Percentiles rank a stretch among this genome's conserved stretches.
phyloP scores from a whole-genome alignment of 1,140 invertebrate species.

The Zaprionus gabonicus region DNA sequence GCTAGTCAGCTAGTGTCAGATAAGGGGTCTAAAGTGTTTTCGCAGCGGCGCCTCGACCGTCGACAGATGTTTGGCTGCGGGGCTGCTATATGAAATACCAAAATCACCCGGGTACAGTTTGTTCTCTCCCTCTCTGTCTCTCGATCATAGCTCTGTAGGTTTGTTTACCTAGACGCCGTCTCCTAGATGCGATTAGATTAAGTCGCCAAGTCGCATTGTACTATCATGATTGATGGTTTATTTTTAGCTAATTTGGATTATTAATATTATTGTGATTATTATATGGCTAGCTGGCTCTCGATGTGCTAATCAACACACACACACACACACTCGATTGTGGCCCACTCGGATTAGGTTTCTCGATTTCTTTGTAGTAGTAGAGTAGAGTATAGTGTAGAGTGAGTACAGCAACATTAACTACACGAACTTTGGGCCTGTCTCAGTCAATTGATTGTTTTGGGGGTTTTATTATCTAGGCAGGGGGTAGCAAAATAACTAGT shows the following conservation, averaged over 20 bases:
- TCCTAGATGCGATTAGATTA: slow-evolving; percentile 73
- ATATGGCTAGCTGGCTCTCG: slow-evolving; percentile 39
- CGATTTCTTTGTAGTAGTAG: slow-evolving; percentile 7
- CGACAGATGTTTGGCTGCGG: slow-evolving; percentile 2
- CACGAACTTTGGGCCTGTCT: slow-evolving; percentile 46
- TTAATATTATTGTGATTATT: slow-evolving; percentile 63
- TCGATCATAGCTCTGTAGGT: slow-evolving; percentile 27
- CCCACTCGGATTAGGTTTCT: slow-evolving; percentile 4
- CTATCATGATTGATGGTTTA: slow-evolving; percentile 75
- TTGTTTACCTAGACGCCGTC: slow-evolving; percentile 78
- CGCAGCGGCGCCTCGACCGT: background rate
- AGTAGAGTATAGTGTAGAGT: background rate
- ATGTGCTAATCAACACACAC: slow-evolving; percentile 45
- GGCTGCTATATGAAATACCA: background rate
- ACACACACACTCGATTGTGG: background rate
- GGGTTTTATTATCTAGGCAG: slow-evolving; percentile 50
- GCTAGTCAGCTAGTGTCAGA: slow-evolving; percentile 34
- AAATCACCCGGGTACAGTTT: background rate
- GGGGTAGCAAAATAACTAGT: slow-evolving; percentile 27
- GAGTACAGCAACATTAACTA: slow-evolving; percentile 28
- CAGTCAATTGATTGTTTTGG: slow-evolving; percentile 35
- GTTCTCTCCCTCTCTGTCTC: background rate
- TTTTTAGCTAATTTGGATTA: slow-evolving; percentile 75
- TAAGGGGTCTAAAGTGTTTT: slow-evolving; percentile 43
- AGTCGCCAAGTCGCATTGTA: slow-evolving; percentile 46